Evolutionary conservation across 1,140 invertebrate species (phyloP).

Genomic region (Zaprionus inermis): DNA sequence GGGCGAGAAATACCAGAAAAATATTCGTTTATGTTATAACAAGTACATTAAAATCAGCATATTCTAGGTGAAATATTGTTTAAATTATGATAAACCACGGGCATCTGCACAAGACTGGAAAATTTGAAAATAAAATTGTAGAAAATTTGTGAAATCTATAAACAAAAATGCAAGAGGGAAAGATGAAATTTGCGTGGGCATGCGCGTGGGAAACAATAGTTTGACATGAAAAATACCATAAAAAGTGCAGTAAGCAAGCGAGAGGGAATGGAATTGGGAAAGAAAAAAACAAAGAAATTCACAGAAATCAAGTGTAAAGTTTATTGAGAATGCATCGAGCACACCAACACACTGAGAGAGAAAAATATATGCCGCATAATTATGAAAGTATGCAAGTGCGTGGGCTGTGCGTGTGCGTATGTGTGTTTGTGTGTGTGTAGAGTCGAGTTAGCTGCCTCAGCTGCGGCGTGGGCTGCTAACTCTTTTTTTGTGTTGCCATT

Average conservation of each 20-base stretch:
- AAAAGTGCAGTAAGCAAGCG: constrained; percentile 46
- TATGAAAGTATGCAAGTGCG: constrained; percentile 69
- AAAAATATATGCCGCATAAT: constrained; percentile 61
- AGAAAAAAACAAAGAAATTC: constrained; percentile 16
- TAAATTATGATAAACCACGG: constrained; percentile 15
- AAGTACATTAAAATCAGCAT: constrained; percentile 26
- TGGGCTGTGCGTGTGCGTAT: constrained; percentile 36
- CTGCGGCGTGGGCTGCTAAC: constrained; percentile 66
- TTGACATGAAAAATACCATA: constrained; percentile 20
- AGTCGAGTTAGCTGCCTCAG: constrained; percentile 34
- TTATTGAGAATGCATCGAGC: constrained; percentile 72
- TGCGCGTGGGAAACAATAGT: constrained; percentile 17
- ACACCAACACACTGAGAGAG: constrained; percentile 26
- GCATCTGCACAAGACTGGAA: constrained; percentile 25
- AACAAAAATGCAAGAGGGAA: constrained; percentile 34
- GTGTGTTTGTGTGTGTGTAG: constrained; percentile 1
- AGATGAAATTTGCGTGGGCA: constrained; percentile 27
- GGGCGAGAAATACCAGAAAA: neutral
- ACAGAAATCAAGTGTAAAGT: constrained; percentile 51
- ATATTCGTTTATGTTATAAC: constrained; percentile 12
- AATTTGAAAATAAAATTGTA: constrained; percentile 13
- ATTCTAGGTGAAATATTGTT: constrained; percentile 6
- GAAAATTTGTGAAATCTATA: constrained; percentile 27
- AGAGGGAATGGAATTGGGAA: constrained; percentile 14
- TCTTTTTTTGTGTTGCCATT: constrained; percentile 53